Evolutionary conservation across 2,113 vertebrate species (phyloP).

Genomic region (Solea senegalensis): DNA sequence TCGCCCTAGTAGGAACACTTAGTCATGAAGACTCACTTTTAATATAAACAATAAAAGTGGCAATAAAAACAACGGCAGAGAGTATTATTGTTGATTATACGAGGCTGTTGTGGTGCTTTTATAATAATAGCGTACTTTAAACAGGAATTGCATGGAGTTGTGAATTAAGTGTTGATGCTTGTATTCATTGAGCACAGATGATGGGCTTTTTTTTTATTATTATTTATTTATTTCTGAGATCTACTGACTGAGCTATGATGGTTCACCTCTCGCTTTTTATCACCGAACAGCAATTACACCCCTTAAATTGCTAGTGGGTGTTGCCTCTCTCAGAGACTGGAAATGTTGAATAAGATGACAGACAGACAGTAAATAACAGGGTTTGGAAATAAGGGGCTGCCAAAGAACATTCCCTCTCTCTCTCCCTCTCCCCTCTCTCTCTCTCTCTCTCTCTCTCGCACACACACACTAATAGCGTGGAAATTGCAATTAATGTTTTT

Average conservation of each 20-base stretch:
- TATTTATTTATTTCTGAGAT: constrained; percentile 36
- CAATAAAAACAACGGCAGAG: background rate
- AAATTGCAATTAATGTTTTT: constrained; percentile 96
- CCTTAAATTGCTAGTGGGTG: constrained; percentile 95
- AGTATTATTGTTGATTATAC: constrained; percentile 9
- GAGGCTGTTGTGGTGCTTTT: constrained; percentile 18
- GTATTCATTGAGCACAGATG: constrained; percentile 48
- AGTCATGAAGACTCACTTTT: background rate
- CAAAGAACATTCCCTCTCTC: constrained; percentile 82
- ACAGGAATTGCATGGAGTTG: constrained; percentile 8
- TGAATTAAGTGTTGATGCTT: constrained; percentile 37
- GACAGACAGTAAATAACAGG: constrained; percentile 98
- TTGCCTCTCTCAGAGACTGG: constrained; percentile 88
- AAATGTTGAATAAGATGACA: constrained; percentile 95
- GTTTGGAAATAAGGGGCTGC: constrained; percentile 98
- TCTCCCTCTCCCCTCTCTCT: background rate
- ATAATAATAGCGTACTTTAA: constrained; percentile 22
- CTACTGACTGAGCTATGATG: constrained; percentile 75
- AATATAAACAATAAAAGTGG: constrained; percentile 14
- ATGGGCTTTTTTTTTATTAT: constrained; percentile 11
- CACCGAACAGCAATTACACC: constrained; percentile 92
- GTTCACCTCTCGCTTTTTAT: constrained; percentile 77
- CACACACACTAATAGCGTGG: constrained; percentile 89
- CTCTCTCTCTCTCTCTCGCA: constrained; percentile 68
- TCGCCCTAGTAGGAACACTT: background rate